Percentiles rank a stretch among this genome's conserved stretches.
Evolutionary conservation across 2,888 invertebrate species (phyloP).

Genomic region (Agonopterix arenella): DNA sequence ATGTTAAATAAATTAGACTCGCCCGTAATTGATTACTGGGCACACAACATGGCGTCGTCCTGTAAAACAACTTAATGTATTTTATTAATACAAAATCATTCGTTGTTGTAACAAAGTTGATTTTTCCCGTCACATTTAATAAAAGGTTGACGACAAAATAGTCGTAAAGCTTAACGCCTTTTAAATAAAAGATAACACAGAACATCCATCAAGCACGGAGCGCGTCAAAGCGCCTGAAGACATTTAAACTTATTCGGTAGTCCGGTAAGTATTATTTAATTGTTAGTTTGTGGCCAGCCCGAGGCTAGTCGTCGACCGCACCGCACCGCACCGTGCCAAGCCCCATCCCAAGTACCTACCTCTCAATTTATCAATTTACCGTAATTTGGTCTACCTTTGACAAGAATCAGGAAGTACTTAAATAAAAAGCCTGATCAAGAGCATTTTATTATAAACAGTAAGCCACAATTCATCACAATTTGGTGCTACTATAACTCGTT

Average conservation of each 20-base stretch:
- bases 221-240: conserved; percentile 66
- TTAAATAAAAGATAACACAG: conserved; percentile 25
- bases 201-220: conserved; percentile 58
- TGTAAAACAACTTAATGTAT: too few relatives aligned
- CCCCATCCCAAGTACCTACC: conserved; percentile 20
- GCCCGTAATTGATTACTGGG: conserved; percentile 44
- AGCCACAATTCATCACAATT: conserved; percentile 49
- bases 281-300: conserved; percentile 57
- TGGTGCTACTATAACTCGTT: conserved; percentile 54
- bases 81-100: too few relatives aligned
- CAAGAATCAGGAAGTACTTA: background rate
- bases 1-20: conserved; percentile 54
- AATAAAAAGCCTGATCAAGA: background rate
- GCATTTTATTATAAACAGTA: conserved; percentile 32
- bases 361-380: conserved; percentile 26
- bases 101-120: too few relatives aligned
- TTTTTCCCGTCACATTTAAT: conserved; percentile 4
- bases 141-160: conserved; percentile 17
- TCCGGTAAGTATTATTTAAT: conserved; percentile 71
- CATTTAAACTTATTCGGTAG: conserved; percentile 68
- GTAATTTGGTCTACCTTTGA: conserved; percentile 16
- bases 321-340: conserved; percentile 8
- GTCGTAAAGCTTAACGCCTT: conserved; percentile 34
- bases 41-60: conserved; percentile 12
- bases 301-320: conserved; percentile 34